Evolutionary conservation across 2,888 invertebrate genomes (phyloP).

Genomic region (Stenolophus ochropezus): DNA sequence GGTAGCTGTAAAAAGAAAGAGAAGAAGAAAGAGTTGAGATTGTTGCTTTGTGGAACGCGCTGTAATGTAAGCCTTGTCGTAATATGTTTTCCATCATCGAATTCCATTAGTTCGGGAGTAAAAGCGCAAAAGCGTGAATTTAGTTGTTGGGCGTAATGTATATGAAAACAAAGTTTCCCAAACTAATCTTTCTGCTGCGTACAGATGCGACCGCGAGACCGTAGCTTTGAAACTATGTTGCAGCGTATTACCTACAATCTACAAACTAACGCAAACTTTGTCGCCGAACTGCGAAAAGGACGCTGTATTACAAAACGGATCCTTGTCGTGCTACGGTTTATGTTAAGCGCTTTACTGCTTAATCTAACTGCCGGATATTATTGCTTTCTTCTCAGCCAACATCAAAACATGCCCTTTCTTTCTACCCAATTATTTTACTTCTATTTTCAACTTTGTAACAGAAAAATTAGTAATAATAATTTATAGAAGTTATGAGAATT

Average conservation of each 20-base stretch:
- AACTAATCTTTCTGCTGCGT: constrained; percentile 26
- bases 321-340: not conserved
- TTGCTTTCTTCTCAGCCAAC: no score
- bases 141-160: constrained; percentile 10
- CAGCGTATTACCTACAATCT: constrained; percentile 10
- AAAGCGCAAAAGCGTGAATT: not conserved
- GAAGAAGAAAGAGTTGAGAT: no score
- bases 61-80: no score
- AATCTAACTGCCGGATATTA: not conserved
- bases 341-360: not conserved
- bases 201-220: constrained; percentile 8
- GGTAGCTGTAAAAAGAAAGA: no score
- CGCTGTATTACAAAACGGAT: not conserved
- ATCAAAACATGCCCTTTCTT: no score
- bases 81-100: not conserved
- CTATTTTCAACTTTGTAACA: no score
- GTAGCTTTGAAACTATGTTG: constrained; percentile 9
- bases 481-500: no score
- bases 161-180: constrained; percentile 16
- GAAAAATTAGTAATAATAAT: no score
- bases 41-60: no score
- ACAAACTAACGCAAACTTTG: constrained; percentile 9
- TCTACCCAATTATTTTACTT: no score
- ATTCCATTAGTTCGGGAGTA: not conserved
- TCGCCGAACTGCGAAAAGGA: not conserved